Evolutionary conservation across 2,797 vertebrate species (phyloP).

Genomic region (Hydrolagus colliei): DNA sequence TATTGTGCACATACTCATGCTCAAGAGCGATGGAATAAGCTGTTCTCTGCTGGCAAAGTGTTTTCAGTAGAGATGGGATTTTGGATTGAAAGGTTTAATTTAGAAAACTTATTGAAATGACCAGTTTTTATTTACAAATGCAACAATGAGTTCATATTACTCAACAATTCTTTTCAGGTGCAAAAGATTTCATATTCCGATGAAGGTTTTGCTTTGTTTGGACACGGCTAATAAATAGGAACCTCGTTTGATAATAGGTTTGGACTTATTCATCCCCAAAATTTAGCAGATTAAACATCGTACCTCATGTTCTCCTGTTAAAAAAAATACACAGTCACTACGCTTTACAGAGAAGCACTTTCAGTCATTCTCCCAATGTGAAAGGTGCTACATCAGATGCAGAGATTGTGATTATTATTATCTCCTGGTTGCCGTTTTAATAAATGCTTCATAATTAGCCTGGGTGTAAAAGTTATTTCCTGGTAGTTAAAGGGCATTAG

Average conservation of each 20-base stretch:
- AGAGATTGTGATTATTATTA: not conserved
- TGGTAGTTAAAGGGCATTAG: not conserved
- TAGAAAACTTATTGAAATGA: conserved; percentile 11
- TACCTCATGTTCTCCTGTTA: too few relatives aligned
- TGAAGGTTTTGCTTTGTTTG: not conserved
- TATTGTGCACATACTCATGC: conserved; percentile 98
- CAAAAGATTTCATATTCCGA: not conserved
- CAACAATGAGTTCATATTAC: not conserved
- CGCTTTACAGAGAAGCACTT: too few relatives aligned
- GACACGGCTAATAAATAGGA: not conserved
- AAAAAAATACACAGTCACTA: too few relatives aligned
- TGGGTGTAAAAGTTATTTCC: not conserved
- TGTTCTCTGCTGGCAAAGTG: conserved; percentile 95
- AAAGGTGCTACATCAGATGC: too few relatives aligned
- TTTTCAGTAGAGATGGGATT: conserved; percentile 61
- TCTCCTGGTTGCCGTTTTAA: not conserved
- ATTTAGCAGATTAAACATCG: not conserved
- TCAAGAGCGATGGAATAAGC: conserved; percentile 98
- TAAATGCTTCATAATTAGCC: not conserved
- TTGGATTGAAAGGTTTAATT: conserved; percentile 16
- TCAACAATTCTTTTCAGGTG: not conserved
- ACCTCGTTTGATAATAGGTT: not conserved
- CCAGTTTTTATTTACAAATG: not conserved
- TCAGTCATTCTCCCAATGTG: too few relatives aligned
- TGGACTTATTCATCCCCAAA: not conserved